Evolutionary conservation across 2,797 vertebrate genomes (phyloP).

Genomic region (Characodon lateralis): DNA sequence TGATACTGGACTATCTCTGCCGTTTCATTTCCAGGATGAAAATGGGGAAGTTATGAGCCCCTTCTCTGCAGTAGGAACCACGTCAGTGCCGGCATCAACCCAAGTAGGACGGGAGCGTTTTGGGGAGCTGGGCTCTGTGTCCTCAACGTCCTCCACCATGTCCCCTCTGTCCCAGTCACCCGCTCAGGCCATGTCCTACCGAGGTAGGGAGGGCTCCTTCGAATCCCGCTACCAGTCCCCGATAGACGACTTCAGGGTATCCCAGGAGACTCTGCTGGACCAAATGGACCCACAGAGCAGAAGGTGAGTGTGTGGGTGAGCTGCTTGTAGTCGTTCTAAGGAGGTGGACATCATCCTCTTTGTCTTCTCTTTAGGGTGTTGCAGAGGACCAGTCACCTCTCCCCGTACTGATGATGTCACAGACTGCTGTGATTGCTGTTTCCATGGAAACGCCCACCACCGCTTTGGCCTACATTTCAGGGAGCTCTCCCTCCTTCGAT

Average conservation of each 20-base stretch:
- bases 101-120: slow-evolving; percentile 84
- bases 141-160: slow-evolving; percentile 64
- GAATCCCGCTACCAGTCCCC: slow-evolving; percentile 93
- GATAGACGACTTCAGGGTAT: slow-evolving; percentile 90
- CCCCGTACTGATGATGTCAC: slow-evolving; percentile 87
- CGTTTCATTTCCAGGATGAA: slow-evolving; percentile 81
- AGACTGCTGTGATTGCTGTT: slow-evolving; percentile 90
- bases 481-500: slow-evolving; percentile 83
- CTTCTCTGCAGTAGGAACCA: slow-evolving; percentile 62
- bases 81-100: slow-evolving; percentile 54
- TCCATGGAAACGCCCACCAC: slow-evolving; percentile 90
- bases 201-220: slow-evolving; percentile 88
- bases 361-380: slow-evolving; percentile 82
- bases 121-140: slow-evolving; percentile 78
- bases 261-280: slow-evolving; percentile 91
- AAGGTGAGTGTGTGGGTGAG: slow-evolving; percentile 76
- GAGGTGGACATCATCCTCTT: slow-evolving; percentile 36
- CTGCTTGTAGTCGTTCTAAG: neutral
- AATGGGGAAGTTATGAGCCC: slow-evolving; percentile 88
- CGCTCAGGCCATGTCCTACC: slow-evolving; percentile 83
- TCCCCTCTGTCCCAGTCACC: slow-evolving; percentile 77
- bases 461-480: slow-evolving; percentile 92
- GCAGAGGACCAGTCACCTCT: slow-evolving; percentile 82
- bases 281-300: slow-evolving; percentile 90
- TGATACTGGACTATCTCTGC: neutral